A percentile compares a stretch with the other conserved stretches of the same genome.
Conservation (phyloP, 1,140 invertebrate species). For the Drosophila mojavensis region DNA sequence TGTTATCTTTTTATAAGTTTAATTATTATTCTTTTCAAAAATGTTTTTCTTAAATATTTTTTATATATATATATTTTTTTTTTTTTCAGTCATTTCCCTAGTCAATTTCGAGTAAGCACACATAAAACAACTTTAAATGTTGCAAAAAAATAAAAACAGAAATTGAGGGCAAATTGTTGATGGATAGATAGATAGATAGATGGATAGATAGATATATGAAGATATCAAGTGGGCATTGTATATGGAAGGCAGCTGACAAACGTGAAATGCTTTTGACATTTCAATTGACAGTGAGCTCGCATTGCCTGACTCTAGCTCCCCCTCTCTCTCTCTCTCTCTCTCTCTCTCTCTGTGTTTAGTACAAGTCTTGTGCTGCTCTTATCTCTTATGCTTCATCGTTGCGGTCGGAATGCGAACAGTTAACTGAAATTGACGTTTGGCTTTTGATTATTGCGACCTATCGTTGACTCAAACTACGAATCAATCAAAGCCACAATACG, state of each 20-base stretch:
- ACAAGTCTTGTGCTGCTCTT: neutral
- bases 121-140: too few species aligned
- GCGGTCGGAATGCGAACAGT: conserved; percentile 11
- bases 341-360: neutral
- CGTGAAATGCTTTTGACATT: conserved; percentile 71
- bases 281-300: conserved; percentile 56
- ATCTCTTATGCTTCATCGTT: conserved; percentile 9
- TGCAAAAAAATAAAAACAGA: neutral
- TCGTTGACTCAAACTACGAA: conserved; percentile 31
- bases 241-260: conserved; percentile 37
- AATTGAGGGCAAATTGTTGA: conserved; percentile 7
- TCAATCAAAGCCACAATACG: conserved; percentile 63
- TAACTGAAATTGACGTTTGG: conserved; percentile 70
- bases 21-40: neutral
- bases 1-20: too few species aligned
- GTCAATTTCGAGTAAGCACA: neutral
- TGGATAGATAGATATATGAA: conserved; percentile 3
- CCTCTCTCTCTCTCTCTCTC: neutral
- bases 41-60: neutral
- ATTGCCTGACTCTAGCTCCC: neutral
- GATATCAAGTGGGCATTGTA: neutral
- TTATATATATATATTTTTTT: too few species aligned
- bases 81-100: neutral
- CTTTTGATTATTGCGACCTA: conserved; percentile 59
- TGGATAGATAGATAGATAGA: conserved; percentile 11